Conservation (phyloP, 2,797 vertebrate genomes). For the Melanotaenia trifasciata region DNA sequence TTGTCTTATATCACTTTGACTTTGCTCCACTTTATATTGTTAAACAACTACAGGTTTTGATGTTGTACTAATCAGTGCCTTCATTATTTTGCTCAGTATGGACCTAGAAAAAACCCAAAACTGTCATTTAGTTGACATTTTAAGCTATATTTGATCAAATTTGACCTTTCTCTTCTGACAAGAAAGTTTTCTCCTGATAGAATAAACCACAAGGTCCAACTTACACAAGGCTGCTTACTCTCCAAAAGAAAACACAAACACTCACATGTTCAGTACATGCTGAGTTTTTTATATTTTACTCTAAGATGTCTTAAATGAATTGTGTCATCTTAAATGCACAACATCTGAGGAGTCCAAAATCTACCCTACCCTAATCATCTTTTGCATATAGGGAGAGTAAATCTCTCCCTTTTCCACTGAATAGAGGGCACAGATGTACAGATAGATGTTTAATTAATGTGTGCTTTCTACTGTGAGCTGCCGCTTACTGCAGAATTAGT, state of each 20-base stretch:
- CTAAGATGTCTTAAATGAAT: not conserved
- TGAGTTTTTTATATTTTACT: not conserved
- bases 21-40: too few species aligned
- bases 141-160: constrained; percentile 26
- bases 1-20: too few species aligned
- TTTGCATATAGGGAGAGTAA: not conserved
- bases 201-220: constrained; percentile 26
- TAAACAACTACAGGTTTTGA: too few species aligned
- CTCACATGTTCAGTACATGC: not conserved
- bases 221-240: constrained; percentile 5
- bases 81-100: constrained; percentile 8
- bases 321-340: not conserved
- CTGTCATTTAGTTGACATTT: constrained; percentile 24
- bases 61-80: constrained; percentile 17
- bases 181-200: constrained; percentile 15
- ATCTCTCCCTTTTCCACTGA: constrained; percentile 16
- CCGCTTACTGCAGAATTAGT: constrained; percentile 37
- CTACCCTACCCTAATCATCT: constrained; percentile 8
- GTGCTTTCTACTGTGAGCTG: constrained; percentile 56
- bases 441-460: constrained; percentile 69
- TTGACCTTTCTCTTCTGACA: constrained; percentile 41
- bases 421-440: constrained; percentile 48
- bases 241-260: not conserved
- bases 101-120: constrained; percentile 19
- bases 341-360: not conserved